A percentile compares a stretch with the other conserved stretches of the same genome.
These are phyloP conservation scores for Marasmarcha lunaedactyla DNA, from an alignment of 2,888 invertebrate genomes.

Conservation along the genomic window DNA sequence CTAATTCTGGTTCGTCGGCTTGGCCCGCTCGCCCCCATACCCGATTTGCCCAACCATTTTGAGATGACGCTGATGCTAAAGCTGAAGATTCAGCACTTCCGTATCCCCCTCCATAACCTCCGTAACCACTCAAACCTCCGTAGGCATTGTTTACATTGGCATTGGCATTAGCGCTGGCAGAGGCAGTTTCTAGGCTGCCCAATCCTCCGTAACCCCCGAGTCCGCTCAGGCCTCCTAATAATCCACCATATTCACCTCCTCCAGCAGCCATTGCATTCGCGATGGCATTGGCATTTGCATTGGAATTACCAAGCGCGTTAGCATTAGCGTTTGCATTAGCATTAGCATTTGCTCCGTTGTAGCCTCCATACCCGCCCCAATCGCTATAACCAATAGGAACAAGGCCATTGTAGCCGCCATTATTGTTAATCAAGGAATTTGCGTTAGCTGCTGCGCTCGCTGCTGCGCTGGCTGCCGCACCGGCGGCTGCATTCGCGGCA, in stretches of 20 bases:
- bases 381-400: not conserved
- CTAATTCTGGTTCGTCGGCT: no score
- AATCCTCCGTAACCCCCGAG: conserved; percentile 8
- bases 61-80: conserved; percentile 9
- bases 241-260: not conserved
- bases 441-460: no score
- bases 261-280: conserved; percentile 3
- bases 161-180: conserved; percentile 14
- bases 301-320: not conserved
- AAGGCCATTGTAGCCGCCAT: no score
- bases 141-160: conserved; percentile 10
- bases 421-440: no score
- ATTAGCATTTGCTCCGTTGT: conserved; percentile 5
- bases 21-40: no score
- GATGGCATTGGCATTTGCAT: not conserved
- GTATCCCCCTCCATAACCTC: conserved; percentile 5
- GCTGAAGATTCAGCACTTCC: not conserved
- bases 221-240: conserved; percentile 7
- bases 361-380: not conserved
- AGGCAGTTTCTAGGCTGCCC: conserved; percentile 1
- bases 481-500: not conserved
- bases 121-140: conserved; percentile 5
- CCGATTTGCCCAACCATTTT: not conserved
- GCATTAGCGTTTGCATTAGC: not conserved
- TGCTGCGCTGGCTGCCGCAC: not conserved